Percentiles rank a stretch among this genome's conserved stretches.
Evolutionary conservation across 1,140 invertebrate species (phyloP).

Genomic region (Asobara japonica): DNA sequence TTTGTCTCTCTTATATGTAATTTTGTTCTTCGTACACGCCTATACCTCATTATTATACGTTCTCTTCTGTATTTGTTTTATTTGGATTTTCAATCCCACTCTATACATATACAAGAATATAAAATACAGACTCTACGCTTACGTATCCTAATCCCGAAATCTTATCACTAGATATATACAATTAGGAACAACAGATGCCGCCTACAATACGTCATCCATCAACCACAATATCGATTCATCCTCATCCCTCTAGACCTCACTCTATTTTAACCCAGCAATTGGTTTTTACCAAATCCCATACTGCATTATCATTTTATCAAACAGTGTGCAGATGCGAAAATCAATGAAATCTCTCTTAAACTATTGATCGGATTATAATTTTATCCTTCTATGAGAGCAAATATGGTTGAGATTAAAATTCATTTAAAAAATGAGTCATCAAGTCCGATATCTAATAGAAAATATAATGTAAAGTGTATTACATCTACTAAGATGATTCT

Average conservation of each 20-base stretch:
- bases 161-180: not conserved
- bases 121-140: not conserved
- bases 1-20: constrained; percentile 4
- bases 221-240: not conserved
- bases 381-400: not conserved
- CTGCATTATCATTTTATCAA: not conserved
- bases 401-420: not conserved
- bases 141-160: not conserved
- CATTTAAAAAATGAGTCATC: too few species aligned
- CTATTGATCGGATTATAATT: not conserved
- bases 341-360: not conserved
- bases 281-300: not conserved
- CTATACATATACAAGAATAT: not conserved
- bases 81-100: not conserved
- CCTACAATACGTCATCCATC: constrained; percentile 4
- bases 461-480: too few species aligned
- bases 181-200: not conserved
- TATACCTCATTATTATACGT: not conserved
- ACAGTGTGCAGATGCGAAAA: not conserved
- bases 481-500: too few species aligned
- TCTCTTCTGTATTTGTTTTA: not conserved
- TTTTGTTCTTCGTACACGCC: not conserved
- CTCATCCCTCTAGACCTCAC: not conserved
- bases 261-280: not conserved
- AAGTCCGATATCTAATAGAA: too few species aligned